Percentiles rank a stretch among this genome's conserved stretches.
These are phyloP conservation scores for Spea hammondii DNA, from an alignment of 2,797 vertebrate genomes.

Conservation along the genomic window DNA sequence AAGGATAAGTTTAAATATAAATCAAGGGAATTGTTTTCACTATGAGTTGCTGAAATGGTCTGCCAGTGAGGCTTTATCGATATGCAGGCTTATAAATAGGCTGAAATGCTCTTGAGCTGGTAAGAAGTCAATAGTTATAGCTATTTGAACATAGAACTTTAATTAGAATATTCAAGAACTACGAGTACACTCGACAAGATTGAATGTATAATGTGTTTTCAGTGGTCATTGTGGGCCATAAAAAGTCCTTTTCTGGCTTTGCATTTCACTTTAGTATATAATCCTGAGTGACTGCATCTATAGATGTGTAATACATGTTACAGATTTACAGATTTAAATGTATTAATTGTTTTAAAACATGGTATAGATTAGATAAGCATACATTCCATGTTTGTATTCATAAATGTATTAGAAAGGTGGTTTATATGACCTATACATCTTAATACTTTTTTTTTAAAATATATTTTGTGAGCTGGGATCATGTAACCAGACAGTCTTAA, in stretches of 20 bases:
- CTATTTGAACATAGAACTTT: constrained; percentile 46
- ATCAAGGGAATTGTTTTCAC: constrained; percentile 52
- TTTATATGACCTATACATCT: no score
- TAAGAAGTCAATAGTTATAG: constrained; percentile 50
- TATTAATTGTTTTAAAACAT: no score
- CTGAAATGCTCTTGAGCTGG: constrained; percentile 45
- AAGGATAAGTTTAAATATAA: constrained; percentile 53
- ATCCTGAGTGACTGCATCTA: neutral
- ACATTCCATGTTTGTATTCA: no score
- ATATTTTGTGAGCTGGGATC: no score
- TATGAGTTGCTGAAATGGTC: constrained; percentile 48
- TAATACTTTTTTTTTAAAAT: no score
- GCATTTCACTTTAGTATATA: neutral
- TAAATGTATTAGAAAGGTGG: no score
- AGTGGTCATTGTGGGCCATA: constrained; percentile 37
- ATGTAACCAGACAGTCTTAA: no score
- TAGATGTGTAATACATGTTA: neutral
- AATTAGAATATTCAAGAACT: constrained; percentile 50
- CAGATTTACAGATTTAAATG: no score
- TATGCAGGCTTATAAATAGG: constrained; percentile 51
- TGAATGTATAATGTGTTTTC: constrained; percentile 42
- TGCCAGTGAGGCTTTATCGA: constrained; percentile 50
- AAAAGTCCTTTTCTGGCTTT: constrained; percentile 21
- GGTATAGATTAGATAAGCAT: no score
- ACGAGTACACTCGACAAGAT: constrained; percentile 46